These are phyloP conservation scores for Callitettix versicolor DNA, from an alignment of 1,140 invertebrate genomes.

Conservation along the genomic window DNA sequence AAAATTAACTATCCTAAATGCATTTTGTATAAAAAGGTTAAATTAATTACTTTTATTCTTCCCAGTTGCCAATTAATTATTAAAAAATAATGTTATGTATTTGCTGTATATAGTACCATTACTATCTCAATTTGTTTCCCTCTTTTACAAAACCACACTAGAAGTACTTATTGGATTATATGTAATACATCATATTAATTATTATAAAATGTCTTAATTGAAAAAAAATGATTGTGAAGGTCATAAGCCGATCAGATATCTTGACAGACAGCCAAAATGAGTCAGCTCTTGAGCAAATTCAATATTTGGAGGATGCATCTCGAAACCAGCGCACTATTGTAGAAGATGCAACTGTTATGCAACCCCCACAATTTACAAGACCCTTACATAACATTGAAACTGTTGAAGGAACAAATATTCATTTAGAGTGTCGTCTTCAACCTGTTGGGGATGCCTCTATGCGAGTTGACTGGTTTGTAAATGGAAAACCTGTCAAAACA, in stretches of 20 bases:
- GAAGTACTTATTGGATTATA: too few species aligned
- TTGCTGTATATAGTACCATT: too few species aligned
- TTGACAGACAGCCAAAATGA: constrained; percentile 92
- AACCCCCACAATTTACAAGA: constrained; percentile 75
- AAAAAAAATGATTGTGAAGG: too few species aligned
- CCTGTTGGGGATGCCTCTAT: constrained; percentile 91
- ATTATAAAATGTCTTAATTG: too few species aligned
- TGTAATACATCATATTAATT: too few species aligned
- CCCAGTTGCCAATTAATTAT: too few species aligned
- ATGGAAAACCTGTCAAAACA: constrained; percentile 76
- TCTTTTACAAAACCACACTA: too few species aligned
- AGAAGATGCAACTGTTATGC: constrained; percentile 67
- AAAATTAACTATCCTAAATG: too few species aligned
- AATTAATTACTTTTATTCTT: too few species aligned
- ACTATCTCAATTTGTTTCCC: too few species aligned
- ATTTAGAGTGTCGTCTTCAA: constrained; percentile 83
- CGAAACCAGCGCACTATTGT: constrained; percentile 54
- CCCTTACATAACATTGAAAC: constrained; percentile 84
- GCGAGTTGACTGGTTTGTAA: constrained; percentile 95
- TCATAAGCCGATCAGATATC: constrained; percentile 72
- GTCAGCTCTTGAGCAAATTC: constrained; percentile 86
- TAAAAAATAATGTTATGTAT: too few species aligned
- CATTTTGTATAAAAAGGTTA: too few species aligned
- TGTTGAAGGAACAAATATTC: constrained; percentile 83
- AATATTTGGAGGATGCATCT: constrained; percentile 82